Conservation (phyloP, 2,888 invertebrate species). For the Isoperla grammatica region DNA sequence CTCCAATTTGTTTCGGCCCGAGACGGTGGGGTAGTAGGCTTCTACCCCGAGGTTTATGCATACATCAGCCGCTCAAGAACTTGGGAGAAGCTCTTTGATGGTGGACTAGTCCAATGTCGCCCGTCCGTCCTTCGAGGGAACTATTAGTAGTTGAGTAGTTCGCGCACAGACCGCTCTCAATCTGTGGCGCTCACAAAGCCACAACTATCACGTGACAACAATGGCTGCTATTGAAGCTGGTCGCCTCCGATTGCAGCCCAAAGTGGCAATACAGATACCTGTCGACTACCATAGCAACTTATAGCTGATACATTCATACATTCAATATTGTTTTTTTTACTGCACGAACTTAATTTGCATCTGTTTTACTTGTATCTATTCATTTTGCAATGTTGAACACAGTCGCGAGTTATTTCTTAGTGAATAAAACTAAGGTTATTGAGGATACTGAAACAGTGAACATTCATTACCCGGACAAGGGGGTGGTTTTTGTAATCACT, state of each 20-base stretch:
- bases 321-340: no score
- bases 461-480: conserved; percentile 1
- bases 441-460: not conserved
- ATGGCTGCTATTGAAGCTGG: no score
- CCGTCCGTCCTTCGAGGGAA: not conserved
- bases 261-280: no score
- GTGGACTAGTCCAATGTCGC: not conserved
- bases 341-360: no score
- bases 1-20: conserved; percentile 1
- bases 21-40: not conserved
- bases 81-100: not conserved
- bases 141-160: conserved; percentile 7
- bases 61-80: not conserved
- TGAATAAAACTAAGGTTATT: no score
- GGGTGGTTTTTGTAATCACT: conserved; percentile 7
- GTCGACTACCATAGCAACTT: no score
- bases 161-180: not conserved
- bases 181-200: not conserved
- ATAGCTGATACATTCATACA: no score
- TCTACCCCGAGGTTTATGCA: not conserved
- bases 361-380: no score
- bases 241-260: no score
- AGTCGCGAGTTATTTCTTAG: no score
- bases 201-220: no score
- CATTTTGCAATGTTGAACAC: no score